Conservation (phyloP, 2,113 vertebrate species). For the Antigone vipio region DNA sequence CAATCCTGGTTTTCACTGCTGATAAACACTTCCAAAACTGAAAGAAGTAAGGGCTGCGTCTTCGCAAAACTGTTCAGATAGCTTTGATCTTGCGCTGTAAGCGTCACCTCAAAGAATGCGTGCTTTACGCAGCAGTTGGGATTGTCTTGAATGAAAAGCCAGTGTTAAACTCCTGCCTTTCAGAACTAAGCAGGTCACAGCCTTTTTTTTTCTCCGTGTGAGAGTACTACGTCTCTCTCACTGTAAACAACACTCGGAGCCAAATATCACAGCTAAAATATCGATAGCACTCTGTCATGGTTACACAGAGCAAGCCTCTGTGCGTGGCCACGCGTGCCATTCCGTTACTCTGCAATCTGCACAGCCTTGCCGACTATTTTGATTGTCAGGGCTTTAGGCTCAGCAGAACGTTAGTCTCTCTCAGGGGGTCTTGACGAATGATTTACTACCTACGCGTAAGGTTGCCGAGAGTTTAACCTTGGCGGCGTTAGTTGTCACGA, state of each 20-base stretch:
- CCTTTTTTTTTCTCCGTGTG: not conserved
- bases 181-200: not conserved
- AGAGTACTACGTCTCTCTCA: not conserved
- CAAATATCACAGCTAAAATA: not conserved
- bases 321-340: rapidly evolving
- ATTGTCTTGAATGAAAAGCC: not conserved
- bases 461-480: not conserved
- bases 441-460: not conserved
- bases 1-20: not conserved
- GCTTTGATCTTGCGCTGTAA: not conserved
- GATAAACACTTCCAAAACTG: not conserved
- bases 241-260: too few species aligned
- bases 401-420: not conserved
- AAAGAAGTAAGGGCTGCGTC: not conserved
- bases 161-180: not conserved
- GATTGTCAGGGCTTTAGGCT: not conserved
- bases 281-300: too few species aligned
- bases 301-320: not conserved
- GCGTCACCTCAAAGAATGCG: too few species aligned
- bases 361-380: not conserved
- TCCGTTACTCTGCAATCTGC: not conserved
- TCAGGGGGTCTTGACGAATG: not conserved
- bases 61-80: rapidly evolving
- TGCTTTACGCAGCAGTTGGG: not conserved
- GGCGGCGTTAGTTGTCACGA: not conserved